A percentile compares a stretch with the other conserved stretches of the same genome.
These are phyloP conservation scores for Nylanderia fulva DNA, from an alignment of 1,140 invertebrate species.

Conservation along the genomic window DNA sequence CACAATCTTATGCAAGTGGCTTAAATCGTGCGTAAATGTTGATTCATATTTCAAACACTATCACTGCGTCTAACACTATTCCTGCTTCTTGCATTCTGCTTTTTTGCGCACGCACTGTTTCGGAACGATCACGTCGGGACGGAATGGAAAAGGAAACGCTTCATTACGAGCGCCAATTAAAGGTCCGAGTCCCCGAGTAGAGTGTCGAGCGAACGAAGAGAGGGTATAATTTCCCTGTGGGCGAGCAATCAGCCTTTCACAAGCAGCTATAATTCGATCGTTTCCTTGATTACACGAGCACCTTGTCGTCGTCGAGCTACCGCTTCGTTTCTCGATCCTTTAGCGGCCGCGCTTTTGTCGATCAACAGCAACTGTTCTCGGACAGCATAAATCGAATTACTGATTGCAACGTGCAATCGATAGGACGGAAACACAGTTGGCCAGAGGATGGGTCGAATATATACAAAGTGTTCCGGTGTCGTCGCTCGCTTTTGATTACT, in stretches of 20 bases:
- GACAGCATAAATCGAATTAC: constrained; percentile 40
- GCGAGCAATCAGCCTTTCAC: constrained; percentile 66
- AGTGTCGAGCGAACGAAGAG: constrained; percentile 34
- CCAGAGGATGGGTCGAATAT: neutral
- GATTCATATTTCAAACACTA: neutral
- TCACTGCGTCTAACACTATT: neutral
- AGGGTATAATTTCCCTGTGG: constrained; percentile 65
- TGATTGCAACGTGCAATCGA: constrained; percentile 31
- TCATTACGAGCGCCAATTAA: constrained; percentile 71
- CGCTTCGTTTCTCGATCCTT: constrained; percentile 41
- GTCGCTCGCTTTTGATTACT: neutral
- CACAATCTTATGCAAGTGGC: neutral
- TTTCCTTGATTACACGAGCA: constrained; percentile 69
- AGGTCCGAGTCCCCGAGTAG: constrained; percentile 39
- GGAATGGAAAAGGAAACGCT: constrained; percentile 57
- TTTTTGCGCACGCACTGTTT: constrained; percentile 11
- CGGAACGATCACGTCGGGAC: constrained; percentile 18
- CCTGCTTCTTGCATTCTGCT: constrained; percentile 6
- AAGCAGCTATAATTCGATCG: constrained; percentile 73
- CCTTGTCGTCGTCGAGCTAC: neutral
- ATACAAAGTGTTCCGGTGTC: neutral
- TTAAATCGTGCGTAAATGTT: neutral
- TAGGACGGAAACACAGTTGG: constrained; percentile 15
- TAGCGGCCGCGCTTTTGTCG: constrained; percentile 34
- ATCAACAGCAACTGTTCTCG: neutral